Conservation (phyloP, 64 coral and sea anemone genomes). For the Actinia equina region DNA sequence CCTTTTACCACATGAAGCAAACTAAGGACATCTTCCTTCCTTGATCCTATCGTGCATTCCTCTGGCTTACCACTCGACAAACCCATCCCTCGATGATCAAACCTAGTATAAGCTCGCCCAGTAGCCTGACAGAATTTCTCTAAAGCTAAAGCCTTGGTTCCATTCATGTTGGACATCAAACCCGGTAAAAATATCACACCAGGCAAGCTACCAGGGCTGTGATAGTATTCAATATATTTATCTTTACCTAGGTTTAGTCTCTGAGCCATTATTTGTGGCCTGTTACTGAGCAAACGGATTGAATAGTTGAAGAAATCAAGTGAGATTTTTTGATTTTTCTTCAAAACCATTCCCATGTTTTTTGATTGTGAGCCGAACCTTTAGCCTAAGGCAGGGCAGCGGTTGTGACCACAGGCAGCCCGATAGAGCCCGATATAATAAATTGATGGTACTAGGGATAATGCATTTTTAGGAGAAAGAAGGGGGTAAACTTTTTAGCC, state of each 20-base stretch:
- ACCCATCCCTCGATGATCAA: constrained; percentile 78
- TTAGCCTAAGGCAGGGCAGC: background rate
- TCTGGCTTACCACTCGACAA: constrained; percentile 70
- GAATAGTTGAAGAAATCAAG: background rate
- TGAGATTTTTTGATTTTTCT: background rate
- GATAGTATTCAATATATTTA: constrained; percentile 60
- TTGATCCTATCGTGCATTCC: constrained; percentile 66
- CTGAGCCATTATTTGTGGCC: constrained; percentile 6
- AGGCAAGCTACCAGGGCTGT: constrained; percentile 47
- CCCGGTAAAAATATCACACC: constrained; percentile 85
- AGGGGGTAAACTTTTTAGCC: too few species aligned
- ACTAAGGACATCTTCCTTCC: constrained; percentile 67
- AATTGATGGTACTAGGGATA: too few species aligned
- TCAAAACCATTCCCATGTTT: background rate
- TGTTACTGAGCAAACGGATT: background rate
- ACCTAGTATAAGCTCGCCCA: constrained; percentile 64
- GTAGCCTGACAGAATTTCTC: constrained; percentile 56
- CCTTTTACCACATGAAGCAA: constrained; percentile 54
- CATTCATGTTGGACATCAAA: constrained; percentile 83
- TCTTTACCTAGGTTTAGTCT: constrained; percentile 18
- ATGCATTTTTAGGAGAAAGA: too few species aligned
- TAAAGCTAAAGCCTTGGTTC: constrained; percentile 66
- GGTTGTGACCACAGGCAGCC: background rate
- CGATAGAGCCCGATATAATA: background rate
- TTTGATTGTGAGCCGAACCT: too few species aligned